Base-by-base conservation (phyloP, 2,888 invertebrate genomes). In the Drosophila kambysellisi region DNA sequence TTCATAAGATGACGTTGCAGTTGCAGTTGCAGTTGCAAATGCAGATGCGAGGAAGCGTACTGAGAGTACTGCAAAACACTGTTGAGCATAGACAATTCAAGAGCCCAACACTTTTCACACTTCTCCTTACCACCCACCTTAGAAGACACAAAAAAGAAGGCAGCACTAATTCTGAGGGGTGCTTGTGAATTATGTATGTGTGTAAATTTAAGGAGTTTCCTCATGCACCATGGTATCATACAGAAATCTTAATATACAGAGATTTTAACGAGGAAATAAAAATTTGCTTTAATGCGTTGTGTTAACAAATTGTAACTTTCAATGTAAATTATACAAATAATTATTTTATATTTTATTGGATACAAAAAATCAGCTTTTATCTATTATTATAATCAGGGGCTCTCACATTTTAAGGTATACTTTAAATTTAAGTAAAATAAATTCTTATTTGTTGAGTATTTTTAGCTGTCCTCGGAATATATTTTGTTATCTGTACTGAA, bases 1-100 rank as follows among this genome's bases (percentile, higher is more conserved):
- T 75, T 65, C 68, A 81, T 75, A 70, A 65, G 69, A 39, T 52
- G 67, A 50, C 46, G 50, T 35, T 57, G 58, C 41, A 64, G 25
- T 29, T 12, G 15, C 46, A 12, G 50, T 35, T 57, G 58, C 41
- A 64, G 25, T 29, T 12, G 15, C 46, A 12, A 46, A 32, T 57
- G 58, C 41, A 64, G 25, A 32, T 12, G 8, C 46, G 12, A 20
- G n/a, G 11, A n/a, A 11, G 11, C 41, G 39, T 1, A 6, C 41
- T 43, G n/a, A 11, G 15, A 25, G 15, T 15, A 1, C 46, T 46
- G 46, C 15, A 46, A 25, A 46, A 46, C 48, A 48, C 60, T 35
- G 20, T 30, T 30, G 48, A 57, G 69, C 50, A 65, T 50, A 62
- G 74, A 65, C 63, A 63, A 70, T 59, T 66, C 58, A 76, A 76